Evolutionary conservation across 2,888 invertebrate species (phyloP).

Genomic region (Mantis religiosa): DNA sequence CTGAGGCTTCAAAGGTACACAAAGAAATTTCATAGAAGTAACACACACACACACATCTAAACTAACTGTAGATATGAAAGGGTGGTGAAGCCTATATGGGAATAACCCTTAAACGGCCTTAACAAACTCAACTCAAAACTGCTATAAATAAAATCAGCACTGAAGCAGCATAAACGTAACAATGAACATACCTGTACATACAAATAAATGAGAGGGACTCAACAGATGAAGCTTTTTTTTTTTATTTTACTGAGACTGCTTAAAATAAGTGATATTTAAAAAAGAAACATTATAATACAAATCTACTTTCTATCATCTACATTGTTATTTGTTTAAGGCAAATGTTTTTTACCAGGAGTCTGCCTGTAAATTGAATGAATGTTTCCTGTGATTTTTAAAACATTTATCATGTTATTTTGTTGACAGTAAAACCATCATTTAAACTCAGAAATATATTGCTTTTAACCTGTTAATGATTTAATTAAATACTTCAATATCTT

Average conservation of each 20-base stretch:
- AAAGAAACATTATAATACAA: background rate
- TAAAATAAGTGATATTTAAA: background rate
- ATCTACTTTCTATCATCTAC: background rate
- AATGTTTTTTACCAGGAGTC: background rate
- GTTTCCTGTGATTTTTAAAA: background rate
- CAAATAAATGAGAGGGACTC: background rate
- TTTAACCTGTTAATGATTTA: background rate
- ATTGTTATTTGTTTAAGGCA: constrained; percentile 3
- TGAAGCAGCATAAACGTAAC: background rate
- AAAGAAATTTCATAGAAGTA: background rate
- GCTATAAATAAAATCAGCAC: background rate
- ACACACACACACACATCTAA: background rate
- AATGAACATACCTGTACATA: background rate
- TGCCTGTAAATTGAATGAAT: background rate
- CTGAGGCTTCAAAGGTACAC: background rate
- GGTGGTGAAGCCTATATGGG: background rate
- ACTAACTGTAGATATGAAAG: background rate
- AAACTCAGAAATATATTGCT: background rate
- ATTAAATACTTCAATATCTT: background rate
- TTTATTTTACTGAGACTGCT: constrained; percentile 1
- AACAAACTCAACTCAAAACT: background rate
- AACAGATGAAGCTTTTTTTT: constrained; percentile 8
- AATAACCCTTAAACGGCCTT: constrained; percentile 2
- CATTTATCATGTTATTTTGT: background rate
- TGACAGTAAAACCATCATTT: background rate